Evolutionary conservation across 1,140 invertebrate genomes (phyloP), one percentile per base, ranked within the genome.

Genomic region (Brachionus plicatilis): DNA sequence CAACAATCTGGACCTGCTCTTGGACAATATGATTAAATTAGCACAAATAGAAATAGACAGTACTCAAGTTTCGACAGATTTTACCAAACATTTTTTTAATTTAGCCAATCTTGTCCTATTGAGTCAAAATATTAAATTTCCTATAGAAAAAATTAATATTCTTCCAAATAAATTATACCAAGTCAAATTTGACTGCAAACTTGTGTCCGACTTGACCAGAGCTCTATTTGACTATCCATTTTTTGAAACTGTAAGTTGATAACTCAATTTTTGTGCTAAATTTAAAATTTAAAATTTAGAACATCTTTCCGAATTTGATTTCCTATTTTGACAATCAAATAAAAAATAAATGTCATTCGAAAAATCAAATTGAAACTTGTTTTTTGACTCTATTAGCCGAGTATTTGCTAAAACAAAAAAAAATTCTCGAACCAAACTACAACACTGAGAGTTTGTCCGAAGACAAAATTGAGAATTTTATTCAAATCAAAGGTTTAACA

Each of bases 181-280:
- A 53, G 79, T 65, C 85, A n/a, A 85, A 68, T 85, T 33, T 43
- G 43, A 65, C 33, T 68, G 84, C 29, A 53, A 85, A 27, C 20
- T 85, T 11, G 45, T 84, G 0, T 66, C 85, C 20, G 43, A 84
- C 20, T 86, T 86, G 27, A 85, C 83, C 5, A 78, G 56, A 45
- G 85, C 43, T 14, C 65, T 86, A 56, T 83, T 86, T 12, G 43
- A 82, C 50, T 85, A 85, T 70, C 17, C 27, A 68, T 70, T 70
- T 27, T 85, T 83, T 85, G 75, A 84, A 37, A 80, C 68, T 65
- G 11, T 66, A 65, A 60, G 76, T 83, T 76, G 27, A 70, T 33
- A n/a, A 72, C 11, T 47, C 5, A 47, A 47, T 47, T 47, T 47
- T 47, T 47, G 1, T 47, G 56, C 20, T 29, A 14, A 12, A 3